Percentiles rank a stretch among this genome's conserved stretches.
phyloP scores from a whole-genome alignment of 1,140 invertebrate genomes.

The Lanistes nyassanus region DNA sequence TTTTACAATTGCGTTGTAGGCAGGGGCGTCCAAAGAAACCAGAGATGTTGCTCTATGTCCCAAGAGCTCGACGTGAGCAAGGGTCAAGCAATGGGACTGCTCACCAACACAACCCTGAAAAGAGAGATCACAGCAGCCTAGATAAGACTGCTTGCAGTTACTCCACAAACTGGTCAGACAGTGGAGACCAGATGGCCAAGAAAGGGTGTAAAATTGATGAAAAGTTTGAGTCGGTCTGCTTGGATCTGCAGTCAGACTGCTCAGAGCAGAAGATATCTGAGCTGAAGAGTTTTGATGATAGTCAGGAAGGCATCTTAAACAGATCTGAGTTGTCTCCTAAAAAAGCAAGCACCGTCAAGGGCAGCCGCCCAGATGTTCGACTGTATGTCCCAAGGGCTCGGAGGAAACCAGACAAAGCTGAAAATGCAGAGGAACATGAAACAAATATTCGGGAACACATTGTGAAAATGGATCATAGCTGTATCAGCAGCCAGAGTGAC shows the following conservation, averaged over 20 bases:
- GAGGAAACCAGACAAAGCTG: not conserved
- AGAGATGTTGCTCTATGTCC: conserved; percentile 82
- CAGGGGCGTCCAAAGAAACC: conserved; percentile 69
- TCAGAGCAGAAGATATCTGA: no score
- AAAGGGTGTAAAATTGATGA: no score
- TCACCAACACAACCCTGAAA: not conserved
- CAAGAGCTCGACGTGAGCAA: conserved; percentile 73
- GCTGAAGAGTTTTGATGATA: not conserved
- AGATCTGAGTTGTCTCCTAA: not conserved
- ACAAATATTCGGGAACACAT: no score
- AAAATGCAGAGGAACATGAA: not conserved
- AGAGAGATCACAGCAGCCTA: not conserved
- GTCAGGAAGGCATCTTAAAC: not conserved
- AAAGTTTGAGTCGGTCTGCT: no score
- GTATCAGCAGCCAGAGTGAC: no score
- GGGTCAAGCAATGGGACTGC: not conserved
- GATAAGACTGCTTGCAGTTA: no score
- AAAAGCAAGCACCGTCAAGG: no score
- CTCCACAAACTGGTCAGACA: no score
- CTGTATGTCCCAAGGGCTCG: conserved; percentile 34
- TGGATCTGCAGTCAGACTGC: no score
- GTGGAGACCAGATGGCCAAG: no score
- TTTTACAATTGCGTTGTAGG: not conserved
- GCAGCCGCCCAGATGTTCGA: conserved; percentile 22
- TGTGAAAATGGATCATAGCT: no score